Evolutionary conservation across 2,113 vertebrate genomes (phyloP).

Genomic region (Carlito syrichta): DNA sequence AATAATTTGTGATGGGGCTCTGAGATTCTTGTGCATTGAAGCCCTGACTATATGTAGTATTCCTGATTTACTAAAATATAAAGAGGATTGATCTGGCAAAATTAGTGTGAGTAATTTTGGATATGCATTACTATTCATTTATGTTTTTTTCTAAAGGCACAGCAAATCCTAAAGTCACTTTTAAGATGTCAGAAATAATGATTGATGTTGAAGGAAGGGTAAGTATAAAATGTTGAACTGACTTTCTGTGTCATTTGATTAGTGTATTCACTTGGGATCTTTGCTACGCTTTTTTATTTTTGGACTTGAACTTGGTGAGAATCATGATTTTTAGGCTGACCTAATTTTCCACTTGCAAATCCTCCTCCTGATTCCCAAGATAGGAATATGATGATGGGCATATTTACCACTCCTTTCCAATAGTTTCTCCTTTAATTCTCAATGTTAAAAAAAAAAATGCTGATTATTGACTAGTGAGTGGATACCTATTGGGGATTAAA

Average conservation of each 20-base stretch:
- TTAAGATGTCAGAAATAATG: conserved; percentile 87
- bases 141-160: conserved; percentile 82
- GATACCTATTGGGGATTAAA: neutral
- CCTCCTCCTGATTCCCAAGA: neutral
- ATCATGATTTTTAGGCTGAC: conserved; percentile 10
- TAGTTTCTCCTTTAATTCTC: conserved; percentile 1
- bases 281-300: neutral
- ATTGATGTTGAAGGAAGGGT: conserved; percentile 85
- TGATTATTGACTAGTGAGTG: neutral
- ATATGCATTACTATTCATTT: conserved; percentile 41
- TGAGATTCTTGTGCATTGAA: conserved; percentile 1
- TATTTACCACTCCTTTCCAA: neutral
- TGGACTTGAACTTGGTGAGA: neutral
- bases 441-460: neutral
- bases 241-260: conserved; percentile 9
- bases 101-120: neutral
- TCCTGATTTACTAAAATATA: neutral
- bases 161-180: conserved; percentile 89
- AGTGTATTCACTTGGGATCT: neutral
- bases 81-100: conserved; percentile 17
- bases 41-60: neutral
- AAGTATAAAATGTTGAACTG: conserved; percentile 70
- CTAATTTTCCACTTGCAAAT: neutral
- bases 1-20: neutral
- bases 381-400: neutral